Evolutionary conservation across 2,888 invertebrate genomes (phyloP).

Genomic region (Macrosiphum euphorbiae): DNA sequence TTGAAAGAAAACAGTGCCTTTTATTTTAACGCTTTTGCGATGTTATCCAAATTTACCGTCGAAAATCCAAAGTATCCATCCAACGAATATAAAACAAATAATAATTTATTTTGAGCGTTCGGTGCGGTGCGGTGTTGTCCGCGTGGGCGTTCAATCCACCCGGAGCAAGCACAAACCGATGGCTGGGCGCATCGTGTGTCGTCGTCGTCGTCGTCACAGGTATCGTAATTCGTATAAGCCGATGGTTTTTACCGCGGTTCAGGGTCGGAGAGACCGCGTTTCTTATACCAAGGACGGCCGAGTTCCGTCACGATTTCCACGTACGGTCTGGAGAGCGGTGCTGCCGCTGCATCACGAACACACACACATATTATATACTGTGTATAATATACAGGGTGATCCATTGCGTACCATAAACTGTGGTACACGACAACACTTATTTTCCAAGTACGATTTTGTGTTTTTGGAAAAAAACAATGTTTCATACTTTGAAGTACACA

Average conservation of each 20-base stretch:
- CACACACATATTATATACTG: background rate
- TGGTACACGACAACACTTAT: background rate
- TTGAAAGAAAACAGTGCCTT: background rate
- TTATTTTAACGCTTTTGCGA: background rate
- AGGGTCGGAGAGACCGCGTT: conserved; percentile 52
- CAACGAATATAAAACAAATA: background rate
- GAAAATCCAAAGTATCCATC: background rate
- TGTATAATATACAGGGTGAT: background rate
- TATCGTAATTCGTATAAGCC: background rate
- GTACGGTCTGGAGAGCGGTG: conserved; percentile 21
- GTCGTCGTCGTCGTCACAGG: background rate
- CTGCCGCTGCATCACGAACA: conserved; percentile 17
- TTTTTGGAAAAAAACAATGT: background rate
- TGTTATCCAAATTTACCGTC: background rate
- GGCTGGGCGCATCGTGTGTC: background rate
- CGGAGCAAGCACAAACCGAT: background rate
- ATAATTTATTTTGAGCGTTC: background rate
- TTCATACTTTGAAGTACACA: background rate
- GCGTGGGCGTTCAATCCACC: conserved; percentile 1
- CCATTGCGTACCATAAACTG: background rate
- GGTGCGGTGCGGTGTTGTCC: background rate
- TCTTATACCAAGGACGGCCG: conserved; percentile 43
- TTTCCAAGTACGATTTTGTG: background rate
- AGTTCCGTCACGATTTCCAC: conserved; percentile 63
- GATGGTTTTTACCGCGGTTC: conserved; percentile 27